phyloP scores from a whole-genome alignment of 2,113 vertebrate genomes.

The Taxidea taxus region DNA sequence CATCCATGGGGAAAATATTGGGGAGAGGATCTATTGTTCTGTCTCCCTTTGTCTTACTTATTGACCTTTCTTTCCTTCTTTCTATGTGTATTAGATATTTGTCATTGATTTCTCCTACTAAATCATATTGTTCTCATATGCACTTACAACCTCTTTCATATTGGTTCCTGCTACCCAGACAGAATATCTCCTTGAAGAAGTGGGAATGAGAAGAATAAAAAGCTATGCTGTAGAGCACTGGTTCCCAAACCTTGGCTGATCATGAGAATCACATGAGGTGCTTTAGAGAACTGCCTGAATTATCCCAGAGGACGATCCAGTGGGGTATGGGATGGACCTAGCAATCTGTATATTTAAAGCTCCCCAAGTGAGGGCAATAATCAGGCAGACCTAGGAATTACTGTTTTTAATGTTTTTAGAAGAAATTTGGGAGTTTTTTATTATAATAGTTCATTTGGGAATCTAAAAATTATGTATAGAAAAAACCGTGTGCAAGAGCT shows the following conservation, averaged over 20 bases:
- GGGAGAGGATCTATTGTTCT: not conserved
- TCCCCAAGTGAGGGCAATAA: not conserved
- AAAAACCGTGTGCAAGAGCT: constrained; percentile 6
- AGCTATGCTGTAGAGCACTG: not conserved
- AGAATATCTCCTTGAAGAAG: constrained; percentile 2
- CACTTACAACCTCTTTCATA: not conserved
- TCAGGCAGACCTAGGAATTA: not conserved
- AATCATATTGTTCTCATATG: not conserved
- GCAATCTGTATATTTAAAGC: not conserved
- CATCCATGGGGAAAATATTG: not conserved
- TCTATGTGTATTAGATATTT: not conserved
- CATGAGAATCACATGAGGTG: not conserved
- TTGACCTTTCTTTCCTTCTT: not conserved
- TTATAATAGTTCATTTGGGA: not conserved
- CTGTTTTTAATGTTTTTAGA: not conserved
- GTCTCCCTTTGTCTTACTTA: not conserved
- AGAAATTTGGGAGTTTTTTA: constrained; percentile 26
- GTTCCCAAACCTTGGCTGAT: not conserved
- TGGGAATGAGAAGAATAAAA: constrained; percentile 23
- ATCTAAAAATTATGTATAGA: not conserved
- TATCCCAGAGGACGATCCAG: not conserved
- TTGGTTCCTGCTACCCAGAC: not conserved
- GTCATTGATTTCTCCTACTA: not conserved
- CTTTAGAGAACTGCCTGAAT: not conserved
- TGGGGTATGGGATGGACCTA: not conserved